Percentiles rank a stretch among this genome's conserved stretches.
These are phyloP conservation scores for Drosophila paranaensis DNA, from an alignment of 2,888 invertebrate genomes.

Conservation along the genomic window DNA sequence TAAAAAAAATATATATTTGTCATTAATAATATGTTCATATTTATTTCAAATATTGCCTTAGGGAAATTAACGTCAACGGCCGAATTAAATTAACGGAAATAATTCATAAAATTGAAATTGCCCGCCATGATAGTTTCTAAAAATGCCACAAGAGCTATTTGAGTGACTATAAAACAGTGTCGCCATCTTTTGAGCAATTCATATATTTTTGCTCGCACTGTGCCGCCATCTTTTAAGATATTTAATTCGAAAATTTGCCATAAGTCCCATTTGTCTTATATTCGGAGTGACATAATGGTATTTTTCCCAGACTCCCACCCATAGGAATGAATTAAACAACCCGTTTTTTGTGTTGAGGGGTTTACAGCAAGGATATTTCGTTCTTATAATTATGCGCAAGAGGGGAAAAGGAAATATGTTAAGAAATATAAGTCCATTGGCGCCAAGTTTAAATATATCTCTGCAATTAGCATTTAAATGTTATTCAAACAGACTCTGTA, in stretches of 20 bases:
- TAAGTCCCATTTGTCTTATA: conserved; percentile 9
- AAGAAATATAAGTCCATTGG: no score
- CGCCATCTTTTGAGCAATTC: neutral
- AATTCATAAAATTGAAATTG: no score
- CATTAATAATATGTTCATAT: neutral
- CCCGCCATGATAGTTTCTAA: no score
- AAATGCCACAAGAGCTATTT: neutral
- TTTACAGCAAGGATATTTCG: neutral
- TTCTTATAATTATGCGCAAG: neutral
- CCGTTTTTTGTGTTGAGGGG: neutral
- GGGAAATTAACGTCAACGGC: neutral
- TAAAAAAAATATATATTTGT: neutral
- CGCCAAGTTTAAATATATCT: neutral
- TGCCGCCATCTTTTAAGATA: conserved; percentile 1
- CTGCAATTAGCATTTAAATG: neutral
- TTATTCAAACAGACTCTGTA: neutral
- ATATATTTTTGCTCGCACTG: neutral
- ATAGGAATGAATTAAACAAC: neutral
- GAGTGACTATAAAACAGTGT: neutral
- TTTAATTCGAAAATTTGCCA: neutral
- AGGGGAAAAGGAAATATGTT: neutral
- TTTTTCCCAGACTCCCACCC: neutral
- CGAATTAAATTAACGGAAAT: neutral
- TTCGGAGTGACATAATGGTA: neutral
- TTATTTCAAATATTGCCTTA: no score